phyloP scores from a whole-genome alignment of 1,140 invertebrate species.

The Brachionus rotundiformis region DNA sequence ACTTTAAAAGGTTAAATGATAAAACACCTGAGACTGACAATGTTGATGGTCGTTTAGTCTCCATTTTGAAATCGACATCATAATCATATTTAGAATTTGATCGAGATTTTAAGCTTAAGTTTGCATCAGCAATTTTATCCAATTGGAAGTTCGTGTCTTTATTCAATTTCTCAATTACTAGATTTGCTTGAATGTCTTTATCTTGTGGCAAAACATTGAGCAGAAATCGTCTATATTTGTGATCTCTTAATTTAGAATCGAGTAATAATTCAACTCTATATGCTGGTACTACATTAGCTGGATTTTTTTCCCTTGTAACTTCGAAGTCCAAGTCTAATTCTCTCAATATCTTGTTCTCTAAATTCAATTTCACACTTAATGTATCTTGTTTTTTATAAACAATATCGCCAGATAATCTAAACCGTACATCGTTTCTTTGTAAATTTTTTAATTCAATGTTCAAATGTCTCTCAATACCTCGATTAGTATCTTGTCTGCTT shows the following conservation, averaged over 20 bases:
- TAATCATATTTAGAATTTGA: not conserved
- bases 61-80: not conserved
- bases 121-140: not conserved
- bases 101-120: not conserved
- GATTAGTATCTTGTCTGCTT: slow-evolving; percentile 31
- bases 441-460: slow-evolving; percentile 19
- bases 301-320: not conserved
- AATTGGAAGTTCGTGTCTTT: not conserved
- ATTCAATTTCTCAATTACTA: not conserved
- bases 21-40: not conserved
- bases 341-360: slow-evolving; percentile 36
- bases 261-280: slow-evolving; percentile 8
- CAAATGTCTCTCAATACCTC: slow-evolving; percentile 6
- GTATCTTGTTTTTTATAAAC: slow-evolving; percentile 4
- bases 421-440: slow-evolving; percentile 2
- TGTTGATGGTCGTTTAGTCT: not conserved
- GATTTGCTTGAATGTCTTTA: not conserved
- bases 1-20: not conserved
- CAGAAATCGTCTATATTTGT: slow-evolving; percentile 5
- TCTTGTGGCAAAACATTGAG: not conserved
- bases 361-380: not conserved
- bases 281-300: not conserved
- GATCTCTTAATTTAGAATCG: not conserved
- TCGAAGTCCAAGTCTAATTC: slow-evolving; percentile 9
- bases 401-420: slow-evolving; percentile 27